These are phyloP conservation scores for Formica exsecta DNA, from an alignment of 1,140 invertebrate genomes.

Conservation along the genomic window DNA sequence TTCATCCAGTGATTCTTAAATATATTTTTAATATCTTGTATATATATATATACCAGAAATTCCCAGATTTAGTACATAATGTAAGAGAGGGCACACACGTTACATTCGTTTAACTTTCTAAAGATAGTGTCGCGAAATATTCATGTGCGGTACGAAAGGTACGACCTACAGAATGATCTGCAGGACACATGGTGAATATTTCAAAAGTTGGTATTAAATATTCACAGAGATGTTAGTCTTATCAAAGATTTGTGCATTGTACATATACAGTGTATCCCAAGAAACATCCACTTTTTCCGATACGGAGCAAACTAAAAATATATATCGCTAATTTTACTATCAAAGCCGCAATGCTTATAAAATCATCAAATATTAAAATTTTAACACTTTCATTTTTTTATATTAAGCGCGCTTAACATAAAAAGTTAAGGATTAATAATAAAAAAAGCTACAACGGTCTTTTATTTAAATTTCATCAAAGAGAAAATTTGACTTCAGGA, in stretches of 20 bases:
- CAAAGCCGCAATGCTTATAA: background rate
- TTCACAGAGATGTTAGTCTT: slow-evolving; percentile 16
- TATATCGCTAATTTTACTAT: background rate
- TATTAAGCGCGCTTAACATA: background rate
- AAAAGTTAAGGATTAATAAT: background rate
- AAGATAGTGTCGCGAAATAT: slow-evolving; percentile 47
- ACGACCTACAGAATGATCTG: slow-evolving; percentile 25
- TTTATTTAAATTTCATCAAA: background rate
- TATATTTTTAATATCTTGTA: slow-evolving; percentile 18
- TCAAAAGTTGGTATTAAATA: slow-evolving; percentile 37
- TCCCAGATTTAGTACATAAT: slow-evolving; percentile 39
- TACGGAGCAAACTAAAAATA: background rate
- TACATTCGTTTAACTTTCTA: slow-evolving; percentile 39
- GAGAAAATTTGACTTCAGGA: background rate
- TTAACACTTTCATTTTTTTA: background rate
- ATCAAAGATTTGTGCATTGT: background rate
- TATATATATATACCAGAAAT: background rate
- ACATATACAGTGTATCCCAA: background rate
- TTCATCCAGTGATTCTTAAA: slow-evolving; percentile 16
- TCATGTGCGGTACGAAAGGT: slow-evolving; percentile 23
- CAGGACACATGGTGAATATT: slow-evolving; percentile 34
- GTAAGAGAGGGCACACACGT: background rate
- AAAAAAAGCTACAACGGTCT: background rate
- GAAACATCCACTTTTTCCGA: background rate
- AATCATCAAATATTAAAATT: slow-evolving; percentile 1